Evolutionary conservation across 1,140 invertebrate genomes (phyloP).

Genomic region (Panagrolaimus sp.): DNA sequence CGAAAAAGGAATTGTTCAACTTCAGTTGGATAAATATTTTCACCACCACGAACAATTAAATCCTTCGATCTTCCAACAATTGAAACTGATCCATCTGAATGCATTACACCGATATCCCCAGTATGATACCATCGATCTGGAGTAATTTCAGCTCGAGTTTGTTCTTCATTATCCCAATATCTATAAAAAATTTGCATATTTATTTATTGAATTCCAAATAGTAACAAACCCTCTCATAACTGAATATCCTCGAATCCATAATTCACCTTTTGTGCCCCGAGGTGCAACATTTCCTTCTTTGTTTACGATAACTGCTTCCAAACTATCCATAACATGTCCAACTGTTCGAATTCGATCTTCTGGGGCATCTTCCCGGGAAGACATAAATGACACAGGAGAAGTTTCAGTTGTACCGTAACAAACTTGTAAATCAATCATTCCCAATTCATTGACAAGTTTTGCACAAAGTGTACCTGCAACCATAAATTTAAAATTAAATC

Average conservation of each 20-base stretch:
- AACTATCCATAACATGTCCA: constrained; percentile 72
- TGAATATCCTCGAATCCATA: constrained; percentile 74
- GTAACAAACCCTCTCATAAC: constrained; percentile 65
- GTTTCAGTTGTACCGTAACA: constrained; percentile 83
- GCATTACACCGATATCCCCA: constrained; percentile 76
- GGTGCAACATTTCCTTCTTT: constrained; percentile 69
- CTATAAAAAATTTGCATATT: constrained; percentile 55
- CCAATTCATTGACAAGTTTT: constrained; percentile 35
- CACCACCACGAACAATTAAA: constrained; percentile 82
- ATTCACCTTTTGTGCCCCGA: constrained; percentile 73
- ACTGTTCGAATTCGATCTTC: constrained; percentile 72
- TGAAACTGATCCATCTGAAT: constrained; percentile 71
- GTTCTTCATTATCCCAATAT: constrained; percentile 79
- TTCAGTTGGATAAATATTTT: constrained; percentile 80
- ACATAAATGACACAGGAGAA: constrained; percentile 66
- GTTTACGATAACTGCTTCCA: constrained; percentile 75
- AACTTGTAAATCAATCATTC: constrained; percentile 64
- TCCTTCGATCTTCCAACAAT: constrained; percentile 81
- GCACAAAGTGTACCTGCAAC: not conserved
- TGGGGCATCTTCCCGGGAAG: constrained; percentile 66
- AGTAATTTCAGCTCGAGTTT: constrained; percentile 71
- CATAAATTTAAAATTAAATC: too few relatives aligned
- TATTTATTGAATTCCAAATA: too few relatives aligned
- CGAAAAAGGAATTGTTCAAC: constrained; percentile 75
- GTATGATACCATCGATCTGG: constrained; percentile 78